Conservation (phyloP, 2,797 vertebrate species). For the Xiphorhynchus erythropygius region DNA sequence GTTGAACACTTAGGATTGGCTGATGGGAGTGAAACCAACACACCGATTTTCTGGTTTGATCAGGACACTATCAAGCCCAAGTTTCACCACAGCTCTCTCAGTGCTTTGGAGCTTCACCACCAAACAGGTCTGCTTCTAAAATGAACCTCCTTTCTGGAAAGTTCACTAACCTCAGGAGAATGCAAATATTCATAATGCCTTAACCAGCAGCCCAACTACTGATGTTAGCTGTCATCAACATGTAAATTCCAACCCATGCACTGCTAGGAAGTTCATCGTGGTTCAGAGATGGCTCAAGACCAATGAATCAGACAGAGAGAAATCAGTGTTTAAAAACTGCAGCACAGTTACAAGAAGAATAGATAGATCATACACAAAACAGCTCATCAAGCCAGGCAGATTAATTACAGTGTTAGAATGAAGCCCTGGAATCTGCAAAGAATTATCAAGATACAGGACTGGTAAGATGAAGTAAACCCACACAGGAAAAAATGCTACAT, state of each 20-base stretch:
- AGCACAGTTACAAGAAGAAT: neutral
- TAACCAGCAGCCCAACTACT: neutral
- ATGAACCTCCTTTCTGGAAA: neutral
- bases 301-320: neutral
- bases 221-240: neutral
- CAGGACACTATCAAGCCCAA: neutral
- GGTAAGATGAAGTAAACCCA: neutral
- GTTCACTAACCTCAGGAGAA: neutral
- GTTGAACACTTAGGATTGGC: neutral
- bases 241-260: neutral
- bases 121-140: neutral
- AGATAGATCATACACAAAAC: neutral
- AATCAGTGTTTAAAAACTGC: neutral
- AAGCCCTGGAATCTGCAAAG: neutral
- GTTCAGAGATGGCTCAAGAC: neutral
- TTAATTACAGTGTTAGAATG: neutral
- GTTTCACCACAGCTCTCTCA: neutral
- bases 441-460: neutral
- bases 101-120: neutral
- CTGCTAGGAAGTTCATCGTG: neutral
- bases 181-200: neutral
- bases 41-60: conserved; percentile 6
- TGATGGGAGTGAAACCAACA: neutral
- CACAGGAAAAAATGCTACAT: neutral
- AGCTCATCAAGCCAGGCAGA: neutral